Evolutionary conservation across 2,888 invertebrate genomes (phyloP).

Genomic region (Nemoura dubitans): DNA sequence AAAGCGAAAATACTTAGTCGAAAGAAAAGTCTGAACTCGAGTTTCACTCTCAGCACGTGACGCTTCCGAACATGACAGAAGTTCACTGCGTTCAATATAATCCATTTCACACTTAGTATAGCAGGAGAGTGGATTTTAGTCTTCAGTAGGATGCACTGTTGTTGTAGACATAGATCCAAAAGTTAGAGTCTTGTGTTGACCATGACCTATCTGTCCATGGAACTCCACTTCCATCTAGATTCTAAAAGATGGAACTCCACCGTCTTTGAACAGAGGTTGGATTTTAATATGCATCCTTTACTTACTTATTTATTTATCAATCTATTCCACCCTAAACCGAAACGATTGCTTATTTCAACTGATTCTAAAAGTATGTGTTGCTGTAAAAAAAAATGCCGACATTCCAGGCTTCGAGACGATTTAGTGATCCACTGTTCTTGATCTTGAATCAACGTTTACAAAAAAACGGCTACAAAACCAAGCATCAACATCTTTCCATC

Average conservation of each 20-base stretch:
- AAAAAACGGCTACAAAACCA: not conserved
- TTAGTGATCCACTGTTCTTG: not conserved
- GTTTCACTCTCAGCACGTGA: not conserved
- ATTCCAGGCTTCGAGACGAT: not conserved
- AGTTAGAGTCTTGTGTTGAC: too few species aligned
- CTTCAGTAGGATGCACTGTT: too few species aligned
- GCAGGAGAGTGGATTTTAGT: too few species aligned
- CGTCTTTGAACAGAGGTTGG: too few species aligned
- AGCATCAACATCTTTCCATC: not conserved
- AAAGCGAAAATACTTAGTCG: not conserved
- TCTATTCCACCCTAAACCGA: too few species aligned
- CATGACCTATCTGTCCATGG: too few species aligned
- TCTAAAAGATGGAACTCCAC: too few species aligned
- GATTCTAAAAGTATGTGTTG: not conserved
- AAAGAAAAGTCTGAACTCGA: not conserved
- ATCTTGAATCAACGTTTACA: not conserved
- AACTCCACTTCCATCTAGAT: too few species aligned
- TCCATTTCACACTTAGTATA: too few species aligned
- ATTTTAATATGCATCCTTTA: too few species aligned
- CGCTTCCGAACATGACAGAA: not conserved
- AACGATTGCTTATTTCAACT: not conserved
- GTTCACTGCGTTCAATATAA: not conserved
- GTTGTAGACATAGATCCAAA: too few species aligned
- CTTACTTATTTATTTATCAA: too few species aligned
- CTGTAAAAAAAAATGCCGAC: not conserved